Evolutionary conservation across 2,888 invertebrate genomes (phyloP).

Genomic region (Megaustenia siamemsis): DNA sequence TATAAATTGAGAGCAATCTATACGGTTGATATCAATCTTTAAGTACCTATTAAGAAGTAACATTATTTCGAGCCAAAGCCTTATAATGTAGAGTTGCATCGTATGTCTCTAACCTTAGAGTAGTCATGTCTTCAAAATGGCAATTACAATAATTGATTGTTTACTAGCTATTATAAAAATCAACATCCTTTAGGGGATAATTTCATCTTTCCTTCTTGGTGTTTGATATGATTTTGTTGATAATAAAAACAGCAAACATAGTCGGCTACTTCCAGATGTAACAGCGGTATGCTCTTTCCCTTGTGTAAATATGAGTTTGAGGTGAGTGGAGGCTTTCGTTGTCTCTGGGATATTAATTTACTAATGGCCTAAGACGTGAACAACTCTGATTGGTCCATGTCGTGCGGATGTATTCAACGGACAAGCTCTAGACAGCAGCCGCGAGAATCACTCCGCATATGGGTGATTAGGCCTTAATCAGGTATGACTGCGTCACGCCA

Average conservation of each 20-base stretch:
- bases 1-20: too few species aligned
- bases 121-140: too few species aligned
- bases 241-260: background rate
- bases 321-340: background rate
- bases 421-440: background rate
- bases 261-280: background rate
- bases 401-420: background rate
- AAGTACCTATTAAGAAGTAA: too few species aligned
- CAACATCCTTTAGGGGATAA: background rate
- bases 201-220: background rate
- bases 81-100: too few species aligned
- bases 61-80: too few species aligned
- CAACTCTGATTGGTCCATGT: background rate
- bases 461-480: conserved; percentile 53
- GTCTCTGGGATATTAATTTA: conserved; percentile 21
- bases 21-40: too few species aligned
- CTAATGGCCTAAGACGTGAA: conserved; percentile 20
- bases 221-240: background rate
- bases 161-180: background rate
- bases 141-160: conserved; percentile 13
- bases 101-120: too few species aligned
- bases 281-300: background rate
- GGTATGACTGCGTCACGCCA: conserved; percentile 44
- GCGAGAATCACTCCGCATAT: conserved; percentile 35
- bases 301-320: background rate